These are phyloP conservation scores for Lordiphosa andalusiaca DNA, from an alignment of 2,888 invertebrate species.

Conservation along the genomic window DNA sequence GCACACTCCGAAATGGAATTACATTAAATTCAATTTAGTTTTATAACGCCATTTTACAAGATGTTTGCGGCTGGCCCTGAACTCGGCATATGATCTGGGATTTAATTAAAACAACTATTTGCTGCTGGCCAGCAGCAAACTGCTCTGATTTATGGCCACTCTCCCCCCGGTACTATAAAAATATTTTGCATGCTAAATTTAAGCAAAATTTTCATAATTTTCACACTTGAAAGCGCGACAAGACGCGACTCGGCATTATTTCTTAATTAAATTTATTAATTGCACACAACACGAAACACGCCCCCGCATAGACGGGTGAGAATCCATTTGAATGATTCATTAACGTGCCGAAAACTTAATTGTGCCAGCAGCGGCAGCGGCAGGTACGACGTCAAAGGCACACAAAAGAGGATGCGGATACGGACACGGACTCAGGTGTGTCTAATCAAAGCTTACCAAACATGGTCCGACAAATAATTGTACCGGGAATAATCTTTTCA, in stretches of 20 bases:
- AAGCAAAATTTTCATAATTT: slow-evolving; percentile 68
- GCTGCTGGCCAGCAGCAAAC: slow-evolving; percentile 17
- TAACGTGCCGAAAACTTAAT: slow-evolving; percentile 48
- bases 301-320: slow-evolving; percentile 16
- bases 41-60: slow-evolving; percentile 18
- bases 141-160: slow-evolving; percentile 26
- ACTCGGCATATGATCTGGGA: slow-evolving; percentile 25
- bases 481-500: no score
- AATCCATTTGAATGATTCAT: slow-evolving; percentile 56
- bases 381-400: slow-evolving; percentile 15
- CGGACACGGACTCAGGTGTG: not conserved
- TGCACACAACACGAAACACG: slow-evolving; percentile 66
- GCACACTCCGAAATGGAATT: slow-evolving; percentile 51
- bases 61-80: slow-evolving; percentile 29
- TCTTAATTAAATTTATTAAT: slow-evolving; percentile 75
- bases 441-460: slow-evolving; percentile 10
- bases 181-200: slow-evolving; percentile 21
- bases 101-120: slow-evolving; percentile 56
- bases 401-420: slow-evolving; percentile 5
- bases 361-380: slow-evolving; percentile 32
- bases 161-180: slow-evolving; percentile 15
- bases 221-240: slow-evolving; percentile 65
- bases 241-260: slow-evolving; percentile 42
- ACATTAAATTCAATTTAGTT: slow-evolving; percentile 51
- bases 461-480: no score